These are phyloP conservation scores for Brienomyrus brachyistius DNA, from an alignment of 2,113 vertebrate species.

Conservation along the genomic window DNA sequence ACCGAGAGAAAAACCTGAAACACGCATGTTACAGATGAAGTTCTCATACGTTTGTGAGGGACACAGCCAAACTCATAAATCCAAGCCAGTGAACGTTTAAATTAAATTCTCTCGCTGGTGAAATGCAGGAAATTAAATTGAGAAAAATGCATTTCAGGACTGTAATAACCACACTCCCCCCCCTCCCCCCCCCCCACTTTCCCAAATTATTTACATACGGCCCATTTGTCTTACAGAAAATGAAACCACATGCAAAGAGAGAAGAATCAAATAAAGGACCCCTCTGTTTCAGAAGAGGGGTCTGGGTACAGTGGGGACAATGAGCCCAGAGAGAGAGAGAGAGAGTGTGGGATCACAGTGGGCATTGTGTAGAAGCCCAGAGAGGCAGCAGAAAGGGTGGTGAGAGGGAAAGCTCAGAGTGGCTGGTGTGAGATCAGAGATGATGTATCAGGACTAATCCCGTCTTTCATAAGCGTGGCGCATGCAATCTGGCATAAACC, in stretches of 20 bases:
- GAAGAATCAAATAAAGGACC: neutral
- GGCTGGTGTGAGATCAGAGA: neutral
- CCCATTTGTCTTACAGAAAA: neutral
- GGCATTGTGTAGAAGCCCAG: neutral
- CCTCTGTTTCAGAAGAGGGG: neutral
- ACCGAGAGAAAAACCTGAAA: neutral
- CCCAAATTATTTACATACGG: neutral
- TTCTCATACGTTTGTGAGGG: neutral
- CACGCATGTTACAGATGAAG: neutral
- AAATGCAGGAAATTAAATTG: constrained; percentile 1
- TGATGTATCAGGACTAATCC: neutral
- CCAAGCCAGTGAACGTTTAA: neutral
- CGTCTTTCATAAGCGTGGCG: neutral
- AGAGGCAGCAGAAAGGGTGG: neutral
- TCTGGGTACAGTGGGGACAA: neutral
- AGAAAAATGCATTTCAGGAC: constrained; percentile 2
- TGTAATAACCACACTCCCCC: neutral
- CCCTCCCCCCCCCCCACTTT: neutral
- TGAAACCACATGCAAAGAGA: neutral
- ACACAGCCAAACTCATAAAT: neutral
- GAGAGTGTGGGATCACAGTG: neutral
- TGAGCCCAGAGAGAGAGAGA: neutral
- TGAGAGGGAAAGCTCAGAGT: neutral
- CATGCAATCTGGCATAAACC: neutral
- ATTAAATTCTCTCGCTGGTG: neutral